phyloP scores from a whole-genome alignment of 1,140 invertebrate species.

The Papilio machaon region DNA sequence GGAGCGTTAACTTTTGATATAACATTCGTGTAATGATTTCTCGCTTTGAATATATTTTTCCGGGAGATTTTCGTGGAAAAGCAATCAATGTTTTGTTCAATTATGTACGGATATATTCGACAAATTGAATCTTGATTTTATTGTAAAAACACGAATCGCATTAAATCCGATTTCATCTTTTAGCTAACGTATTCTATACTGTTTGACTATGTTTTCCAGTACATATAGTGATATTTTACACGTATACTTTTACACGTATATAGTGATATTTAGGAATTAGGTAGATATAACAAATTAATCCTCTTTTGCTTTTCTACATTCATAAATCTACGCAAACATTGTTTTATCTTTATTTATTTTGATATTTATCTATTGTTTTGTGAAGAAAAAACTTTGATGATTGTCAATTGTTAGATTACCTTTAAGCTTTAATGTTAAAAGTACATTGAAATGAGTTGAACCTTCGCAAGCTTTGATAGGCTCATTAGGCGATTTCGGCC shows the following conservation, averaged over 20 bases:
- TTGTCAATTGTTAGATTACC: not conserved
- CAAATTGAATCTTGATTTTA: not conserved
- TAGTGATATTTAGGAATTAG: too few relatives aligned
- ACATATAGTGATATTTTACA: not conserved
- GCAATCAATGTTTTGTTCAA: not conserved
- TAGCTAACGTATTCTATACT: too few relatives aligned
- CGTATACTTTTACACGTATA: too few relatives aligned
- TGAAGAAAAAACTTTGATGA: not conserved
- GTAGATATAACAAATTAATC: too few relatives aligned
- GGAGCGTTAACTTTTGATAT: not conserved
- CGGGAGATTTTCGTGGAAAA: not conserved
- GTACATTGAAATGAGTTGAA: slow-evolving; percentile 6
- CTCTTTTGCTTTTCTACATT: not conserved
- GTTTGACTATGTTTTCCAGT: not conserved
- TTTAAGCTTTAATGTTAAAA: slow-evolving; percentile 14
- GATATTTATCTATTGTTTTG: not conserved
- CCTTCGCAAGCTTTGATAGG: slow-evolving; percentile 10
- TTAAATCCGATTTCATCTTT: too few relatives aligned
- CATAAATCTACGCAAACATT: not conserved
- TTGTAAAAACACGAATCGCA: not conserved
- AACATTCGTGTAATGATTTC: not conserved
- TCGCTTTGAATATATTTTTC: not conserved
- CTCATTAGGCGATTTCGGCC: slow-evolving; percentile 22
- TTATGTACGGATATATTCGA: not conserved
- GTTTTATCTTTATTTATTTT: not conserved